Evolutionary conservation across 2,113 vertebrate genomes (phyloP), one percentile per base, ranked within the genome.

Genomic region (Takifugu flavidus): DNA sequence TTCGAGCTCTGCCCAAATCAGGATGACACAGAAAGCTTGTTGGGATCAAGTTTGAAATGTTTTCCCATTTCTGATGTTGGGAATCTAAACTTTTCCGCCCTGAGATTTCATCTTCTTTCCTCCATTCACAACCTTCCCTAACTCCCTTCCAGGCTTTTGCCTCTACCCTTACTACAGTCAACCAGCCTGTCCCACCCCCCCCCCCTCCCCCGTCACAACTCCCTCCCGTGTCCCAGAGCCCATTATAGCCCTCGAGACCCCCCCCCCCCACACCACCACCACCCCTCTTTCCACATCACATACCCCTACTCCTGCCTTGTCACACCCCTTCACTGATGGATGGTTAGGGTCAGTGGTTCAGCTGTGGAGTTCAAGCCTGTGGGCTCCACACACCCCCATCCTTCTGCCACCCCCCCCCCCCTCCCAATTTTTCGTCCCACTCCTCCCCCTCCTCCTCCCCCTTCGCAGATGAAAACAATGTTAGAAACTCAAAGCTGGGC

Each of bases 291-390:
- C 76, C 80, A 75, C 70, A 76, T 82, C 81, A 82, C 84, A 77
- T 81, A 85, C 70, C 80, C 88, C 69, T 86, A 77, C 80, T 74
- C 78, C 84, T 89, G 86, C 84, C 86, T 82, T 88, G 86, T 90
- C 85, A 88, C 82, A 85, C 76, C 68, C 80, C 70, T 72, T 63
- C 79, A 77, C 91, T 92, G 91, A 91, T 90, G 88, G 88, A 91
- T 91, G 85, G 83, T 78, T 20, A 27, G 82, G 89, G 91, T 91
- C 89, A 89, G 70, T 67, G 78, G 89, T 91, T 91, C 89, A 92
- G 89, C 89, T 91, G 90, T 90, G 87, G 87, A 85, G 89, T 90
- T 91, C 89, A 90, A 88, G 83, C 83, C 88, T 77, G 74, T 65
- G 54, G 82, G 80, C 86, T 84, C 82, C 78, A 62, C 10, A 25